A percentile compares a stretch with the other conserved stretches of the same genome.
phyloP scores from a whole-genome alignment of 2,797 vertebrate species.

The Squalus acanthias region DNA sequence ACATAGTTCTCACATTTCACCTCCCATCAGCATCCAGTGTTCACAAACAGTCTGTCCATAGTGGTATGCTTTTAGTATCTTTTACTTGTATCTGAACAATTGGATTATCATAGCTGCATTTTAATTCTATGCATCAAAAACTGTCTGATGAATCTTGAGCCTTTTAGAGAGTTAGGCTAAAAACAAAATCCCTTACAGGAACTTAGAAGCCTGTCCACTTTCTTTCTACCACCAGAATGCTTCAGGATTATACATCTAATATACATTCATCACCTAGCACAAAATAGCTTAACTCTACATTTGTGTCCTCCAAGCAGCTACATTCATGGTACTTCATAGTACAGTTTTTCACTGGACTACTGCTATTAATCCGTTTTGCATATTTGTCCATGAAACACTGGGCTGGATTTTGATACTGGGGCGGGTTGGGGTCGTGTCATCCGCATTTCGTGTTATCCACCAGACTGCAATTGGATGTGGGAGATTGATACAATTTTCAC shows the following conservation, averaged over 20 bases:
- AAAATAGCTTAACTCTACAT: neutral
- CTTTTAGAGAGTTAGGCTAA: no score
- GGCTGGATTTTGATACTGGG: no score
- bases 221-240: neutral
- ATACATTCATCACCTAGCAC: neutral
- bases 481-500: no score
- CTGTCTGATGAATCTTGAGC: no score
- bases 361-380: neutral
- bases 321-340: neutral
- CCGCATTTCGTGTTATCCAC: no score
- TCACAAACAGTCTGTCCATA: neutral
- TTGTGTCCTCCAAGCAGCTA: neutral
- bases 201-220: neutral
- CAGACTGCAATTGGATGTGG: no score
- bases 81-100: neutral
- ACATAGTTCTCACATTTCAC: neutral
- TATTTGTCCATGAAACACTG: neutral
- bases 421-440: no score
- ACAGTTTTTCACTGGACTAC: neutral
- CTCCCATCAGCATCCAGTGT: neutral
- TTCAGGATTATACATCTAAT: neutral
- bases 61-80: neutral
- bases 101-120: no score
- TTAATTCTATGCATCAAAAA: no score
- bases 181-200: neutral